Conservation (phyloP, 2,113 vertebrate species). For the Misgurnus anguillicaudatus region DNA sequence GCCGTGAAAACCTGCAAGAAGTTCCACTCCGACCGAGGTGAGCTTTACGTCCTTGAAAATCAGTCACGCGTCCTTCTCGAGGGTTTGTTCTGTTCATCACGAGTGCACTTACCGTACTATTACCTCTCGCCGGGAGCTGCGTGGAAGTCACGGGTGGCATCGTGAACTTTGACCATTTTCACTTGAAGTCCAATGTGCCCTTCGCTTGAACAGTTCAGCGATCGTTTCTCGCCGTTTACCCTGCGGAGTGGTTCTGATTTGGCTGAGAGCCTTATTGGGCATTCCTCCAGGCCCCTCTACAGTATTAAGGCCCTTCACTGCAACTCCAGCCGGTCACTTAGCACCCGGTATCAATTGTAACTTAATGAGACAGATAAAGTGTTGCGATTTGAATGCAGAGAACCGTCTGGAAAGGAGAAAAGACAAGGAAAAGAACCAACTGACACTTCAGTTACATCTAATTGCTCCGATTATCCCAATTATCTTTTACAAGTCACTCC, state of each 20-base stretch:
- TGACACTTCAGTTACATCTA: constrained; percentile 38
- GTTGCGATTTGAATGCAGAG: constrained; percentile 46
- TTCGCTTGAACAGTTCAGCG: neutral
- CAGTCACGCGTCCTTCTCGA: neutral
- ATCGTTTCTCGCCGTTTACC: neutral
- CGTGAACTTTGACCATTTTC: neutral
- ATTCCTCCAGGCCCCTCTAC: constrained; percentile 6
- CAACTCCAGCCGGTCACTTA: neutral
- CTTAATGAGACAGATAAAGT: constrained; percentile 45
- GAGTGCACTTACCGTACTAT: neutral
- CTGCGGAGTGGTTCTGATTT: neutral
- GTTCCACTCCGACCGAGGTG: constrained; percentile 93
- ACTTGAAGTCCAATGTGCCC: neutral
- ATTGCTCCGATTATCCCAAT: constrained; percentile 59
- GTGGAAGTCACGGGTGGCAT: neutral
- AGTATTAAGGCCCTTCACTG: constrained; percentile 29
- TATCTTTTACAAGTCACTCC: constrained; percentile 49
- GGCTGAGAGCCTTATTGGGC: neutral
- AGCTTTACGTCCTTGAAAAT: constrained; percentile 61
- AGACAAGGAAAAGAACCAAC: constrained; percentile 18
- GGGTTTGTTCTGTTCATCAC: neutral
- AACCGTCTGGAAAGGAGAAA: constrained; percentile 28
- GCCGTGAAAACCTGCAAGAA: constrained; percentile 95
- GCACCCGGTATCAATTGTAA: constrained; percentile 17
- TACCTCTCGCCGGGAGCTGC: neutral